Evolutionary conservation across 2,888 invertebrate species (phyloP).

Genomic region (Ormyrus nitidulus): DNA sequence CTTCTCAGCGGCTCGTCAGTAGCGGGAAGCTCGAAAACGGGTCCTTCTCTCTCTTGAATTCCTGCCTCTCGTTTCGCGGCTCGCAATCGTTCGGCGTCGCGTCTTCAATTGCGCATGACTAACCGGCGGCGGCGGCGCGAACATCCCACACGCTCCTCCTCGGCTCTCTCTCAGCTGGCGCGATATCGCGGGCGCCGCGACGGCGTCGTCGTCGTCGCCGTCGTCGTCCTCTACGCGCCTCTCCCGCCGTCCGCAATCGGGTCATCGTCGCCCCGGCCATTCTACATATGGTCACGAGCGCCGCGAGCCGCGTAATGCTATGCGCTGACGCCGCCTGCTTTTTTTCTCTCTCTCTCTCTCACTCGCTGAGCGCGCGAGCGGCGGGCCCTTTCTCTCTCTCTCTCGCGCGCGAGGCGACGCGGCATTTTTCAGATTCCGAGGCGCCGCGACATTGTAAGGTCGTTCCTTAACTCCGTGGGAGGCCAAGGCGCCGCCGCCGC

Average conservation of each 20-base stretch:
- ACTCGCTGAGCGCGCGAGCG: neutral
- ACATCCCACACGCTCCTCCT: conserved; percentile 3
- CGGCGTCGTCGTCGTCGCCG: conserved; percentile 27
- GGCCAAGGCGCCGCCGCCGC: no score
- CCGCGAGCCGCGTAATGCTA: neutral
- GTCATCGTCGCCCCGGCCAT: conserved; percentile 60
- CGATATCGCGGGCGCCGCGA: conserved; percentile 43
- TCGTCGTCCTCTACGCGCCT: conserved; percentile 55
- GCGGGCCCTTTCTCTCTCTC: conserved; percentile 6
- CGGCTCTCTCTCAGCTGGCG: neutral
- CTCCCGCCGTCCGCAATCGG: conserved; percentile 61
- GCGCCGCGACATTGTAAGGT: conserved; percentile 49
- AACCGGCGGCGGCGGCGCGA: neutral
- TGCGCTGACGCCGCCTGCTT: neutral
- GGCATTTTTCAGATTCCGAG: conserved; percentile 35
- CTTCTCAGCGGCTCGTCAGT: no score
- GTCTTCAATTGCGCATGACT: conserved; percentile 23
- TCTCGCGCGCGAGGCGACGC: neutral
- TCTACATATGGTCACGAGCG: conserved; percentile 51
- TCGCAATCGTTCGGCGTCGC: neutral
- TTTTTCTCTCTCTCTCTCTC: conserved; percentile 17
- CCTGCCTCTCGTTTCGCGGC: neutral
- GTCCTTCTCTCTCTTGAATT: no score
- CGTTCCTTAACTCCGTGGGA: conserved; percentile 27
- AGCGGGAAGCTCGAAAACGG: no score